Evolutionary conservation across 2,888 invertebrate genomes (phyloP).

Genomic region (Cremastinae sp.): DNA sequence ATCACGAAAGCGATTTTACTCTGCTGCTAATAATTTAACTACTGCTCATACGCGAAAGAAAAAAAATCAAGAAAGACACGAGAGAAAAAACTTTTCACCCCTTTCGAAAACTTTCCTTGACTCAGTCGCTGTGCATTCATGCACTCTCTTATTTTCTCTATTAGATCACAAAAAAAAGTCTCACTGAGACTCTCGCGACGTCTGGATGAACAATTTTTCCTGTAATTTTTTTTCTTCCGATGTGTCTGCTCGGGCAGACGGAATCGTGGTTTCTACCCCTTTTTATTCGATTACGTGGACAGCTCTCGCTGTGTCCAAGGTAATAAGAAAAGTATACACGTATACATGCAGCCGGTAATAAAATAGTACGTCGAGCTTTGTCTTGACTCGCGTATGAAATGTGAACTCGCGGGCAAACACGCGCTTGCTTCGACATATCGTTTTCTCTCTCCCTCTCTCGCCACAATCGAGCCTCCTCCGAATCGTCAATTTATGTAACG

Average conservation of each 20-base stretch:
- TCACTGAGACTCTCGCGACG: constrained; percentile 2
- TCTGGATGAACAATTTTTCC: neutral
- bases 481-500: constrained; percentile 44
- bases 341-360: neutral
- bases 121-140: neutral
- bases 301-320: constrained; percentile 3
- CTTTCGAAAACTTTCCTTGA: constrained; percentile 28
- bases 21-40: constrained; percentile 25
- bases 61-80: neutral
- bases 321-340: constrained; percentile 22
- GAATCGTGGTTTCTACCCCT: constrained; percentile 22
- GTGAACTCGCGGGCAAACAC: neutral
- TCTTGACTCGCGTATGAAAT: neutral
- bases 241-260: neutral
- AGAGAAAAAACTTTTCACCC: constrained; percentile 6
- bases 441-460: constrained; percentile 15
- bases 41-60: constrained; percentile 4
- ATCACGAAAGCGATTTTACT: neutral
- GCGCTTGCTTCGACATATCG: neutral
- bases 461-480: constrained; percentile 38
- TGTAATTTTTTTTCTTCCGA: neutral
- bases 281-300: neutral
- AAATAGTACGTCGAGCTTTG: constrained; percentile 12
- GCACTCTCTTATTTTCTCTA: constrained; percentile 7
- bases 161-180: constrained; percentile 22